Conservation (phyloP, 1,140 invertebrate genomes). For the Uloborus diversus region DNA sequence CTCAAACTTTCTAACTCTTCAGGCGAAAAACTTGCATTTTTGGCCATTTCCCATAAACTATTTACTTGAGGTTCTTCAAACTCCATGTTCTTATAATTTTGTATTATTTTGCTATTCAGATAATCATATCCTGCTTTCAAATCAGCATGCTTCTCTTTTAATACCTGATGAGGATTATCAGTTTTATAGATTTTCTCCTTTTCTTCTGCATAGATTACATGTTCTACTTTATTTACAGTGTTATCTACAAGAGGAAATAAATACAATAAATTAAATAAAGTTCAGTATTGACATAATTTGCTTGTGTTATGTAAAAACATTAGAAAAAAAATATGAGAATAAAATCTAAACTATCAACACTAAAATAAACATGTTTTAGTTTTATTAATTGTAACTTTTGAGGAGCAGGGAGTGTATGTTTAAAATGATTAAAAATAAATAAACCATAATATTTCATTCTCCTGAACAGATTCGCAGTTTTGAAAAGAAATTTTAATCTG, state of each 20-base stretch:
- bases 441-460: too few species aligned
- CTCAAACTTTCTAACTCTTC: constrained; percentile 85
- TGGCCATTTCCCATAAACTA: constrained; percentile 83
- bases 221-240: constrained; percentile 59
- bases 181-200: constrained; percentile 41
- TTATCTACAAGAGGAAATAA: constrained; percentile 54
- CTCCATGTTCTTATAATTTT: constrained; percentile 80
- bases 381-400: not conserved
- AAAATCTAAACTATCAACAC: too few species aligned
- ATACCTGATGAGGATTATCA: constrained; percentile 56
- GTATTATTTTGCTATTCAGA: constrained; percentile 76
- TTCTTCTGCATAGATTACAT: constrained; percentile 49
- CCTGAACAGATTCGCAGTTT: too few species aligned
- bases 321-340: too few species aligned
- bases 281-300: not conserved
- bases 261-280: not conserved
- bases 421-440: too few species aligned
- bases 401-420: not conserved
- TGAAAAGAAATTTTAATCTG: too few species aligned
- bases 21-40: constrained; percentile 79
- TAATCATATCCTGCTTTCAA: constrained; percentile 83
- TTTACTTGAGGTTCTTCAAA: constrained; percentile 91
- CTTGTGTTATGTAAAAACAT: not conserved
- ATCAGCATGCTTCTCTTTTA: constrained; percentile 78
- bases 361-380: too few species aligned